Base-by-base conservation (phyloP, 2,113 vertebrate genomes). In the Cichladusa arquata region DNA sequence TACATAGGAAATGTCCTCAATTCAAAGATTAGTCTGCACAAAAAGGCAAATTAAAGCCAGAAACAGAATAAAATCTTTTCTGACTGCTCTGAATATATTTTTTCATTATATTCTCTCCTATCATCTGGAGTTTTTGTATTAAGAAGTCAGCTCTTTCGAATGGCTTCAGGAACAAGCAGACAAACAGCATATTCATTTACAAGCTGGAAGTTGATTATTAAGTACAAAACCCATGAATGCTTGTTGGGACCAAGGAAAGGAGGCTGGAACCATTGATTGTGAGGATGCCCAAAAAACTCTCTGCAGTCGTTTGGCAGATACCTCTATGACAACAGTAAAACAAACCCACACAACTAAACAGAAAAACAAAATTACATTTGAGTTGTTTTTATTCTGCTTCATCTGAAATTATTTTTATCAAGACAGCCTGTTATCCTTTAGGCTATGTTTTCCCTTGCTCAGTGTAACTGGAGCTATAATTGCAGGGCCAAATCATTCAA, bases 331-430 rank as follows among this genome's bases (percentile, higher is more conserved):
- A 96, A 94, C 81, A 78, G 62, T 53, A 38, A 78, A 88, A 93
- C 48, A 80, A 33, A 29, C 53, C 71, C 69, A 90, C 81, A 51
- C n/a, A 85, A 72, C 17, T 18, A 34, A 60, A 40, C 20, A 61
- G 33, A 71, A 45, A 70, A 84, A 58, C 40, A 47, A 20, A 42
- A 54, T 54, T 26, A 45, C 33, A 88, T 82, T 79, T 58, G 51
- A n/a, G 83, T 88, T 65, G 88, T 74, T 76, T 95, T 95, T 65
- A 81, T 87, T 94, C 82, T 81, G 56, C 64, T 87, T 91, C 72
- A 81, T 81, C 73, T 90, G 51, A 74, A 88, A 61, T 92, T 92
- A 95, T 92, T 96, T 95, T 91, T 88, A 81, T 38, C 80, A 73
- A 70, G 62, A 64, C 44, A 90, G 76, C 16, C 67, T 51, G 28